Base-by-base conservation (phyloP, 2,888 invertebrate genomes). In the Callyntrura guangdongensis region DNA sequence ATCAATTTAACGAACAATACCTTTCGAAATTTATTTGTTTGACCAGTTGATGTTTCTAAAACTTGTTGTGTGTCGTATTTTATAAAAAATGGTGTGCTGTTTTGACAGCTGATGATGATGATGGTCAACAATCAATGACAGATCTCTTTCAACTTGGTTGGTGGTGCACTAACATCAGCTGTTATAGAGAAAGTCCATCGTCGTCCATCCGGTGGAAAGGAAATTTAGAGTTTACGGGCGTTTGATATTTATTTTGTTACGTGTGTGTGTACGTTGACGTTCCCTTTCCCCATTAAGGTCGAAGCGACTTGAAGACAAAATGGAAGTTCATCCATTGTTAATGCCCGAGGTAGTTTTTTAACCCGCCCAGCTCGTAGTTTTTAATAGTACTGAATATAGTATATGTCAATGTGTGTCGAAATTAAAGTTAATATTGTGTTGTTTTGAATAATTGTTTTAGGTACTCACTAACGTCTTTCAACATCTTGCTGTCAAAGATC, bases 331-430 rank as follows among this genome's bases (percentile, higher is more conserved):
- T 20, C 91, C 91, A 3, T 72, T 91, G 25, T 12, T 88, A 49
- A 64, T 91, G 74, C 91, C 92, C 22, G 92, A 92, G 92, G 92
- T 92, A 91, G n/a, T 36, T 36, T 36, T 36, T 36, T n/a, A n/a
- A n/a, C n/a, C n/a, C n/a, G n/a, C n/a, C n/a, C n/a, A 36, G 6
- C 36, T 36, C 36, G 2, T 77, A 49, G 20, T 47, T 49, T 47
- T 25, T 36, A 0, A 1, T 69, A 9, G 36, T 4, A 36, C 36
- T 36, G 36, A 36, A 36, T 36, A 6, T n/a, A n/a, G n/a, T n/a
- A n/a, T n/a, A n/a, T n/a, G 36, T 36, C 6, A 4, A 4, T 36
- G 36, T 36, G 2, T 36, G 36, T 36, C 36, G 36, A 36, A 36
- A 4, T 2, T 36, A 36, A 36, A 6, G 2, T 4, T 4, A 36